Percentiles rank a stretch among this genome's conserved stretches.
Evolutionary conservation across 2,888 invertebrate genomes (phyloP).

Genomic region (Mimachlamys varia): DNA sequence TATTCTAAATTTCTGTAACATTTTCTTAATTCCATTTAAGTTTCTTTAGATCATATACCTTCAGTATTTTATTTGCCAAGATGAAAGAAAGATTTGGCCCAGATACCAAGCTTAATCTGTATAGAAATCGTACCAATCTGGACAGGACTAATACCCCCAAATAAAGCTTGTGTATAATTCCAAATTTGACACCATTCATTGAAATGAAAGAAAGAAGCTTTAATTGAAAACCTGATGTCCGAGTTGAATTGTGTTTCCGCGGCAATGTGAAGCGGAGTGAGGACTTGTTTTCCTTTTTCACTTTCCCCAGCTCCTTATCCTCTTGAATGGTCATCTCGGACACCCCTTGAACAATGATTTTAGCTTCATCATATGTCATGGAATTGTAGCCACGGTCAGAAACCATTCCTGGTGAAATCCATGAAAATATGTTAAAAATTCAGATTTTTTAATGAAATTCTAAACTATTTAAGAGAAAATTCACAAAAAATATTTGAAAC

Average conservation of each 20-base stretch:
- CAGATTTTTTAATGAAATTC: not conserved
- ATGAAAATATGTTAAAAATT: not conserved
- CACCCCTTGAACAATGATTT: constrained; percentile 66
- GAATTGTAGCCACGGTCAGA: constrained; percentile 83
- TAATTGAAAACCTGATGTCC: not conserved
- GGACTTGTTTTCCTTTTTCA: constrained; percentile 63
- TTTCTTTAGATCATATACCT: too few species aligned
- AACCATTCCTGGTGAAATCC: constrained; percentile 76
- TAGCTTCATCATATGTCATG: constrained; percentile 82
- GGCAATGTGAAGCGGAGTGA: constrained; percentile 66
- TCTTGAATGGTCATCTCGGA: constrained; percentile 74
- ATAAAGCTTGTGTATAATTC: too few species aligned
- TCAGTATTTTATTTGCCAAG: too few species aligned
- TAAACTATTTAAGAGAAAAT: not conserved
- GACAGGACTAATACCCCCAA: too few species aligned
- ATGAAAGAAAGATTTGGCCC: too few species aligned
- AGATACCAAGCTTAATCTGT: too few species aligned
- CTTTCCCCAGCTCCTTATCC: constrained; percentile 54
- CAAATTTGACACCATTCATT: too few species aligned
- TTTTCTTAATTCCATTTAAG: too few species aligned
- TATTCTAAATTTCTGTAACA: too few species aligned
- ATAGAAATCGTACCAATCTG: too few species aligned
- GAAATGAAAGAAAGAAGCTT: not conserved
- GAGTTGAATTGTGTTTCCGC: constrained; percentile 53
- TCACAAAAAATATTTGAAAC: too few species aligned